phyloP scores from a whole-genome alignment of 2,113 vertebrate species.

The Gymnocephalus cernua region DNA sequence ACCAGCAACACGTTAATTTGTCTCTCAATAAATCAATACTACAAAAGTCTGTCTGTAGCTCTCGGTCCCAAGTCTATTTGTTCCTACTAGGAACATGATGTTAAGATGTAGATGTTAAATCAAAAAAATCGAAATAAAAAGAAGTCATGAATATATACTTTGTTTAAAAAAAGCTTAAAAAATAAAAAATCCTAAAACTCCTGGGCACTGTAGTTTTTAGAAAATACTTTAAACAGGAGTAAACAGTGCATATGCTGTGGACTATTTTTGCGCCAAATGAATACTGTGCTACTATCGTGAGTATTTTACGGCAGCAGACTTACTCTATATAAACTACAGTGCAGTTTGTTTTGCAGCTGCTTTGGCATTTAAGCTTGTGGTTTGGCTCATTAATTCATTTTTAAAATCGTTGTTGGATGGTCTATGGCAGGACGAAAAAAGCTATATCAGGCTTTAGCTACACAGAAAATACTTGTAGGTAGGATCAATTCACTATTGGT shows the following conservation, averaged over 20 bases:
- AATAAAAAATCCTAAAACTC: too few species aligned
- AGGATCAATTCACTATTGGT: neutral
- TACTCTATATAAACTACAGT: too few species aligned
- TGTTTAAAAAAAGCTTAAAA: too few species aligned
- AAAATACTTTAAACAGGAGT: too few species aligned
- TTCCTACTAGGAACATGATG: neutral
- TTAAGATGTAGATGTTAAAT: neutral
- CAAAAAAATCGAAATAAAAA: too few species aligned
- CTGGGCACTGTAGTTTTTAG: too few species aligned
- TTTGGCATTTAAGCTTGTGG: neutral
- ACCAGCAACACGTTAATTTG: neutral
- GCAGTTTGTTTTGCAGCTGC: neutral
- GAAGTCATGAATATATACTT: too few species aligned
- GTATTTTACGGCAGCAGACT: too few species aligned
- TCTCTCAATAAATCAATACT: neutral
- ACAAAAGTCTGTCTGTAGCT: neutral
- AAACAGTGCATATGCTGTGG: too few species aligned
- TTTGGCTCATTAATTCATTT: neutral
- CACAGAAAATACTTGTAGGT: neutral
- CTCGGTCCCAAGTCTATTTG: neutral
- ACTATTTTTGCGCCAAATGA: too few species aligned
- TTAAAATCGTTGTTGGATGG: too few species aligned
- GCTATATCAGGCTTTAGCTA: neutral
- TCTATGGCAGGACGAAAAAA: neutral
- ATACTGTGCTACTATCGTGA: too few species aligned